Conservation (phyloP, 2,888 invertebrate genomes). For the Seira musarum region DNA sequence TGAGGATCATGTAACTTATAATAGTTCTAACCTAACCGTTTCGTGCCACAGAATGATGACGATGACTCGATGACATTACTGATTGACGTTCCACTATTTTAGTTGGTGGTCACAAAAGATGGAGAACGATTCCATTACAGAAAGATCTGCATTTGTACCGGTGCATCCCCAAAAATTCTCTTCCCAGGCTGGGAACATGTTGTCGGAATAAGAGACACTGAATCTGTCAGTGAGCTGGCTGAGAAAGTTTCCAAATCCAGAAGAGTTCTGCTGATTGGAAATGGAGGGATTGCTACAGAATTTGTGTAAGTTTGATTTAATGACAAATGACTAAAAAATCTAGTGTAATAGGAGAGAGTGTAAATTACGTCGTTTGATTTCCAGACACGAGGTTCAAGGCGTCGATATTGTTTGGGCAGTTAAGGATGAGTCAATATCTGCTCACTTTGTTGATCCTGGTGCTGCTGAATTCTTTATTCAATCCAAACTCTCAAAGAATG, state of each 20-base stretch:
- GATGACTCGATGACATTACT: too few relatives aligned
- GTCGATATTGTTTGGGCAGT: conserved; percentile 94
- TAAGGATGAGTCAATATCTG: conserved; percentile 92
- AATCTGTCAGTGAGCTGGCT: conserved; percentile 88
- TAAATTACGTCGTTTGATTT: conserved; percentile 38
- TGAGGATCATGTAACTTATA: conserved; percentile 71
- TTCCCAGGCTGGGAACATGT: conserved; percentile 77
- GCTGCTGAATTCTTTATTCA: conserved; percentile 92
- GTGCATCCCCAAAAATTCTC: conserved; percentile 88
- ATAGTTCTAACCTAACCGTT: neutral
- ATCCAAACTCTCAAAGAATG: conserved; percentile 51
- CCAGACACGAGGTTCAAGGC: conserved; percentile 83
- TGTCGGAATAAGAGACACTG: conserved; percentile 94
- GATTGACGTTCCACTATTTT: conserved; percentile 64
- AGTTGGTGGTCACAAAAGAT: conserved; percentile 75
- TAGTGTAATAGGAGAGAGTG: too few relatives aligned
- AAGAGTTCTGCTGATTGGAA: conserved; percentile 90
- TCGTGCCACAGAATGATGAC: too few relatives aligned
- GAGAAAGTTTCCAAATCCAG: conserved; percentile 79
- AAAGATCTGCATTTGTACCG: conserved; percentile 91
- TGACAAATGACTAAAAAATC: neutral
- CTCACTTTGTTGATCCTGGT: conserved; percentile 96
- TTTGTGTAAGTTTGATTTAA: conserved; percentile 77
- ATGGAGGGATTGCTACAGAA: conserved; percentile 99
- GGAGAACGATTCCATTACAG: conserved; percentile 79